Conservation (phyloP, 2,797 vertebrate species). For the Amniataba percoides region DNA sequence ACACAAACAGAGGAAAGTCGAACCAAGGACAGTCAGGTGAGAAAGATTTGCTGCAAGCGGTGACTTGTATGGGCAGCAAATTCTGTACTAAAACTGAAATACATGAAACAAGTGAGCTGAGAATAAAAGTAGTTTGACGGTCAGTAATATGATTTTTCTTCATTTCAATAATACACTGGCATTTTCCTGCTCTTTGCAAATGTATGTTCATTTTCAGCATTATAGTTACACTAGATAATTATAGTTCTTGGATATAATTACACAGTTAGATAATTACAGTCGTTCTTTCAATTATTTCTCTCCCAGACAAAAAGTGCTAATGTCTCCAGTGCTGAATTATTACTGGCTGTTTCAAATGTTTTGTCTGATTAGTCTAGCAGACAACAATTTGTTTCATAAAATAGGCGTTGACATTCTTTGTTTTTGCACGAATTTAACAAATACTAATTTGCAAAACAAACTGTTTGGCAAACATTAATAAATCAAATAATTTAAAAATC, state of each 20-base stretch:
- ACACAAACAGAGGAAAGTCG: too few species aligned
- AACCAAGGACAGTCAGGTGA: too few species aligned
- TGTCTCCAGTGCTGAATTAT: background rate
- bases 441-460: slow-evolving; percentile 31
- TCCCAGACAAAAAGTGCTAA: background rate
- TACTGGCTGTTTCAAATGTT: slow-evolving; percentile 5
- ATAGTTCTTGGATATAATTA: slow-evolving; percentile 30
- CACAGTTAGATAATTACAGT: slow-evolving; percentile 20
- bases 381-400: background rate
- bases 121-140: background rate
- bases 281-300: slow-evolving; percentile 25
- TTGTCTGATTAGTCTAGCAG: background rate
- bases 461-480: slow-evolving; percentile 10
- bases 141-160: background rate
- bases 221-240: slow-evolving; percentile 13
- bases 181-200: background rate
- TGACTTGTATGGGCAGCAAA: too few species aligned
- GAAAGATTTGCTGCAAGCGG: too few species aligned
- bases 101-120: too few species aligned
- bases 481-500: background rate
- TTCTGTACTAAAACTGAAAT: too few species aligned
- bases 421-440: slow-evolving; percentile 7
- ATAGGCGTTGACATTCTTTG: background rate
- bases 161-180: background rate
- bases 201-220: slow-evolving; percentile 3